phyloP scores from a whole-genome alignment of 2,888 invertebrate species.

The Lasioglossum leucozonium region DNA sequence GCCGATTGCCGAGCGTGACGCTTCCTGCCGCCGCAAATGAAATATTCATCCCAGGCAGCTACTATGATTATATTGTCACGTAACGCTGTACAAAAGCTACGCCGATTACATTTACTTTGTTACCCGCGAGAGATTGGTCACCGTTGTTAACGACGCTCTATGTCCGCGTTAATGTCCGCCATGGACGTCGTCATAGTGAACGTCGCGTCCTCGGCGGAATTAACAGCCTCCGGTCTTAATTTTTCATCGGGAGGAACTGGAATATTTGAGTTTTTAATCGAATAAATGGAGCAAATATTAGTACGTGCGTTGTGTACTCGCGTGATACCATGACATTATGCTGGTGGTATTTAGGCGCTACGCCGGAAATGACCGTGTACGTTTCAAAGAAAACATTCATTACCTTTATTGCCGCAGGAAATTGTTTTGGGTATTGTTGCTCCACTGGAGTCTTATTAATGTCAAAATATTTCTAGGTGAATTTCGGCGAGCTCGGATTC shows the following conservation, averaged over 20 bases:
- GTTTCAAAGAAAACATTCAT: not conserved
- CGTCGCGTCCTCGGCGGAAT: not conserved
- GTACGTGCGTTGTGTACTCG: not conserved
- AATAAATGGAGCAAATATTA: not conserved
- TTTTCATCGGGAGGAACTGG: not conserved
- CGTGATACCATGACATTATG: not conserved
- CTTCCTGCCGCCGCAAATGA: conserved; percentile 58
- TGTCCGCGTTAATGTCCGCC: conserved; percentile 1
- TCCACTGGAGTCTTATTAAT: too few species aligned
- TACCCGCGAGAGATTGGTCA: conserved; percentile 41
- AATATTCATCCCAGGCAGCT: conserved; percentile 71
- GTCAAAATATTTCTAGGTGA: too few species aligned
- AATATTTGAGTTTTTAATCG: not conserved
- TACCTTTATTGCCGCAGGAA: not conserved
- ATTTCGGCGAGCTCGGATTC: too few species aligned
- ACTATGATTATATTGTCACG: conserved; percentile 70
- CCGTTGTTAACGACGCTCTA: conserved; percentile 33
- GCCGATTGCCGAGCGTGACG: conserved; percentile 68
- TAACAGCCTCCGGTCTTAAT: not conserved
- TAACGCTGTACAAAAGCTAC: conserved; percentile 58
- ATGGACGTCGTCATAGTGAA: too few species aligned
- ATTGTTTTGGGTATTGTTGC: not conserved
- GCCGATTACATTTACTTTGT: conserved; percentile 77
- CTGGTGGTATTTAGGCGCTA: not conserved
- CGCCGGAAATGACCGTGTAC: not conserved